Conservation (phyloP, 2,888 invertebrate species). For the Gonocerus acuteangulatus region DNA sequence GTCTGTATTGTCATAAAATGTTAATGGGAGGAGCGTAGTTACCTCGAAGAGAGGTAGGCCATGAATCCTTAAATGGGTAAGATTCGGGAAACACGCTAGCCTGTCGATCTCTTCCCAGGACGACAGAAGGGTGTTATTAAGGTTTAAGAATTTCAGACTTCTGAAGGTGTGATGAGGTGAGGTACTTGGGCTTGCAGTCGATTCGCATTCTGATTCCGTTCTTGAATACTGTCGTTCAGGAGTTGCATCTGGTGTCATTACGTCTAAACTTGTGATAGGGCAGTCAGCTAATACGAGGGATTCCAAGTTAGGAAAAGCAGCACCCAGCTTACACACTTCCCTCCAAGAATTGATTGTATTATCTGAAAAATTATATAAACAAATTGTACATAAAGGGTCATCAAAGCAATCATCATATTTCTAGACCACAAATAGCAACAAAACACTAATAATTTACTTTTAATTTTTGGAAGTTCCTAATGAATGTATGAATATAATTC, state of each 20-base stretch:
- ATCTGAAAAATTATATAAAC: constrained; percentile 51
- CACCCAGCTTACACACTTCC: constrained; percentile 74
- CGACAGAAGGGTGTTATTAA: constrained; percentile 73
- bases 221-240: constrained; percentile 29
- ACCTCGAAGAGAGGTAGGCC: constrained; percentile 58
- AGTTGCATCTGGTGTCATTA: constrained; percentile 36
- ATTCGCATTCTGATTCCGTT: constrained; percentile 54
- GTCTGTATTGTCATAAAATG: no score
- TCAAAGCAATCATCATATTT: no score
- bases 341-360: constrained; percentile 79
- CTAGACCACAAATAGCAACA: no score
- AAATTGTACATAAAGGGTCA: no score
- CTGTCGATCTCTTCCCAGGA: constrained; percentile 87
- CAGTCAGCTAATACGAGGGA: constrained; percentile 80
- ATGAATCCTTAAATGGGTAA: constrained; percentile 76
- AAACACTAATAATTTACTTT: no score
- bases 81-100: constrained; percentile 70
- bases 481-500: neutral
- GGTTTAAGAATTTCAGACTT: constrained; percentile 67
- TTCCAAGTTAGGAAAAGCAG: constrained; percentile 77
- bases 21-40: no score
- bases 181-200: constrained; percentile 44
- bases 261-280: constrained; percentile 56
- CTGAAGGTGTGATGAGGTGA: constrained; percentile 56
- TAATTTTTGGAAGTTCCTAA: no score